phyloP scores from a whole-genome alignment of 1,140 invertebrate genomes.

The Heterodera carotae region DNA sequence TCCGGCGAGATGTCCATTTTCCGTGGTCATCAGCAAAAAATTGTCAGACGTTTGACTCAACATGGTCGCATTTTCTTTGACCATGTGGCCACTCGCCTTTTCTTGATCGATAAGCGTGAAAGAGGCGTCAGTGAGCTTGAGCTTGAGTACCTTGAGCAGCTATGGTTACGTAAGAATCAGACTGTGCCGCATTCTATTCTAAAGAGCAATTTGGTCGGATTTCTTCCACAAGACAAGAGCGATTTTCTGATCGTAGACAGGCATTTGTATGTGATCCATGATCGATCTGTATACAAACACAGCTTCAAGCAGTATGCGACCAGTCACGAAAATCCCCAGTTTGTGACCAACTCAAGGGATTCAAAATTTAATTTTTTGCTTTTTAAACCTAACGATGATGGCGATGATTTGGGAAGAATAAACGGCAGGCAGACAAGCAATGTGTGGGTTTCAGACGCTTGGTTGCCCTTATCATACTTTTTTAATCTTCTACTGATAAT shows the following conservation, averaged over 20 bases:
- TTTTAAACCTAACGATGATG: background rate
- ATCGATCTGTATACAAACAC: background rate
- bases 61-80: background rate
- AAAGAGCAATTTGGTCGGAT: background rate
- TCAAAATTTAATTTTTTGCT: background rate
- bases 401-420: no score
- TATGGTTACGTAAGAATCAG: background rate
- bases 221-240: background rate
- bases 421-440: background rate
- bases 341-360: background rate
- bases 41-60: background rate
- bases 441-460: background rate
- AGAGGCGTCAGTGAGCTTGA: background rate
- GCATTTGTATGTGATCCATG: background rate
- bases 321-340: background rate
- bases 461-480: background rate
- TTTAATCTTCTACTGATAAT: background rate
- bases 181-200: background rate
- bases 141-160: background rate
- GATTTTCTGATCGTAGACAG: background rate
- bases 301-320: background rate
- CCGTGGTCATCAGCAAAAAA: no score
- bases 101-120: background rate
- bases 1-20: no score
- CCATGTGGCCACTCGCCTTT: background rate